Base-by-base conservation (phyloP, 2,113 vertebrate genomes). In the Rattus rattus region DNA sequence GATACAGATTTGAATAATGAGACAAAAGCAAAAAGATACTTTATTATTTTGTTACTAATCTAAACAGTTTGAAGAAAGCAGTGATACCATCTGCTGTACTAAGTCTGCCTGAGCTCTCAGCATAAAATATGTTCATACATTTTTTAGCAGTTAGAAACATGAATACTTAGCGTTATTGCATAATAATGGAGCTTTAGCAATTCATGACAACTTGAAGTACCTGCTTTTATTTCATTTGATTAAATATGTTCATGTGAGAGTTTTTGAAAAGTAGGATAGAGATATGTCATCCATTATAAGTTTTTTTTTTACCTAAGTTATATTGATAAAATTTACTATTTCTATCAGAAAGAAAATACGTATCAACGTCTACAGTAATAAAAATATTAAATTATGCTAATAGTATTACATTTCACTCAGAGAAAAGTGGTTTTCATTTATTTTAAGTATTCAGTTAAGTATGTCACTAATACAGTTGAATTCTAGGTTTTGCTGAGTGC, bases 321-420 rank as follows among this genome's bases (percentile, higher is more conserved):
- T 94, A 84, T 98, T 96, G 83, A 94, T 95, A 96, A 91, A 96
- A 91, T 86, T 20, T 90, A 63, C 84, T 93, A 88, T 30, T 97
- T 56, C 75, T 87, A 97, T 54, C 86, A 92, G 43, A 92, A 77
- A 96, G 14, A 88, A 90, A 92, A 80, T 61, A 63, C 39, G 63
- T 86, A 91, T 94, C 84, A 90, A 92, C 80, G 95, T 67, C 47
- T 91, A 63, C 20, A 96, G 63, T 59, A 92, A 24, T 49, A 91
- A 97, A 81, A 90, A 75, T 36, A 20, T 80, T 92, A 92, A 77
- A 20, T 94, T 91, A 96, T 95, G 69, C 17, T 80, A 80, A 85
- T 70, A 93, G n/a, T 95, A 85, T 13, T 11, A 47, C 22, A 85
- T 95, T 96, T 95, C 75, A 19, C 36, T 92, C 96, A n/a, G 70